A percentile compares a stretch with the other conserved stretches of the same genome.
Evolutionary conservation across 2,888 invertebrate species (phyloP).

Genomic region (Nasonia oneida): DNA sequence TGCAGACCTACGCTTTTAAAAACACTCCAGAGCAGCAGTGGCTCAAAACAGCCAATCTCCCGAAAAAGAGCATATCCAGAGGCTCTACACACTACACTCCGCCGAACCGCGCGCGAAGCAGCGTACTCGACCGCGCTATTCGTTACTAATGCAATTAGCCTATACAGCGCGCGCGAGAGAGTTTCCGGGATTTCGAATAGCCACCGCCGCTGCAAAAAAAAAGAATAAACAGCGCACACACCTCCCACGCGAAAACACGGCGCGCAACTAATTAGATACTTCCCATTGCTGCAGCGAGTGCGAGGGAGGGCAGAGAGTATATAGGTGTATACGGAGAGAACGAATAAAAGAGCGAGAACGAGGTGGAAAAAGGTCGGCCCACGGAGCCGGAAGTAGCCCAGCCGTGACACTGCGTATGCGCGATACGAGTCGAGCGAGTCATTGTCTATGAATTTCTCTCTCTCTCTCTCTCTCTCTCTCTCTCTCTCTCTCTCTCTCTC

Average conservation of each 20-base stretch:
- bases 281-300: constrained; percentile 1
- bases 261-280: constrained; percentile 39
- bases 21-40: not conserved
- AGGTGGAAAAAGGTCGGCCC: constrained; percentile 9
- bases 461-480: too few relatives aligned
- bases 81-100: not conserved
- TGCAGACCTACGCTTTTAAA: not conserved
- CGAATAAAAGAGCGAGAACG: constrained; percentile 12
- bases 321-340: not conserved
- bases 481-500: constrained; percentile 62
- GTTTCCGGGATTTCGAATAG: constrained; percentile 19
- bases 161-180: not conserved
- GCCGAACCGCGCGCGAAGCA: not conserved
- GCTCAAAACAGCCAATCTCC: not conserved
- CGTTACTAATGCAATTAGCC: constrained; percentile 31
- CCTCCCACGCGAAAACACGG: constrained; percentile 18
- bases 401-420: not conserved
- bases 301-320: not conserved
- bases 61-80: not conserved
- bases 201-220: constrained; percentile 1
- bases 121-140: constrained; percentile 22
- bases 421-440: constrained; percentile 61
- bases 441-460: constrained; percentile 73
- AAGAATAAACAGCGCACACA: not conserved
- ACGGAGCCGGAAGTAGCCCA: constrained; percentile 35